Conservation (phyloP, 2,113 vertebrate species). For the Nycticorax nycticorax region DNA sequence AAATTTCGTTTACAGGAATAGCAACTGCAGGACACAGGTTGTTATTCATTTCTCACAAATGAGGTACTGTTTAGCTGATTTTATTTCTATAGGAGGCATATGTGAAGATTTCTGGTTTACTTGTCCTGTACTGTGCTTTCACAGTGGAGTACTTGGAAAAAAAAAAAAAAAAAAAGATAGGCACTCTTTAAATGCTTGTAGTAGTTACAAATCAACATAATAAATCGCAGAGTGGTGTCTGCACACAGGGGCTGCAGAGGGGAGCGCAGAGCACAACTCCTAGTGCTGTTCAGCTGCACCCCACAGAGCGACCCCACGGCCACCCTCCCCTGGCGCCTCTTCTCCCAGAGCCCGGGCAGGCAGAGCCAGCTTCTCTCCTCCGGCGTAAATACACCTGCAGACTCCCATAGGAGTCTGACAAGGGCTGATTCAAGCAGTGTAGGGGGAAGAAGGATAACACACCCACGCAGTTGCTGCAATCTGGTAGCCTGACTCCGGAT, state of each 20-base stretch:
- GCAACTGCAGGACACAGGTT: neutral
- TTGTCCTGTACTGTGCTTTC: neutral
- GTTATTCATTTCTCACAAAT: neutral
- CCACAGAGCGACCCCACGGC: accelerated
- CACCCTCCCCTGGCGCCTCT: neutral
- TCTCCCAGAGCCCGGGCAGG: neutral
- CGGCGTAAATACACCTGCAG: neutral
- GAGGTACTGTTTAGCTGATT: neutral
- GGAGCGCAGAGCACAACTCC: neutral
- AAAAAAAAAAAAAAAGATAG: neutral
- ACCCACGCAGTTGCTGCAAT: neutral
- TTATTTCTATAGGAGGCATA: neutral
- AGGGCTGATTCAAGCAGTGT: neutral
- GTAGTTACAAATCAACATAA: neutral
- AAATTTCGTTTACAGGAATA: neutral
- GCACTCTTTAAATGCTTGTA: neutral
- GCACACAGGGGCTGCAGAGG: accelerated
- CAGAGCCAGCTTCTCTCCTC: neutral
- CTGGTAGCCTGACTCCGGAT: neutral
- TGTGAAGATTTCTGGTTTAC: neutral
- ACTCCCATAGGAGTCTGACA: neutral
- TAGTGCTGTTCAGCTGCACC: neutral
- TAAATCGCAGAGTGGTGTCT: neutral
- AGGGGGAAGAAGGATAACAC: neutral
- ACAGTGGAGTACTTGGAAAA: neutral